phyloP scores from a whole-genome alignment of 1,140 invertebrate genomes.

The Ips nitidus region DNA sequence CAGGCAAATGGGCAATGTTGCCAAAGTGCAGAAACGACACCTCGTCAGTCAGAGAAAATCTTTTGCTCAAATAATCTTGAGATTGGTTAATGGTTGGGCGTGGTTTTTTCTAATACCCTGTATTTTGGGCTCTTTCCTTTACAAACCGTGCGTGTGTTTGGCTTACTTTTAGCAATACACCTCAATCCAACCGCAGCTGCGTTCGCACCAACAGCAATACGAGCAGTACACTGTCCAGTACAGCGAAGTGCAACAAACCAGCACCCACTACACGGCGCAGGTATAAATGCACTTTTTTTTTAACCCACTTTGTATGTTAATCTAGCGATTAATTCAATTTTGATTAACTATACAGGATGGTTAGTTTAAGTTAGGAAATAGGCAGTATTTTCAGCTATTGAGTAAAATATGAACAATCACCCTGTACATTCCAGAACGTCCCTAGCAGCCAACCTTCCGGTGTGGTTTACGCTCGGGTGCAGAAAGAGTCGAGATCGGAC shows the following conservation, averaged over 20 bases:
- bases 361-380: too few species aligned
- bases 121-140: slow-evolving; percentile 2
- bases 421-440: slow-evolving; percentile 17
- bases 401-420: background rate
- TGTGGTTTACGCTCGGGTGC: slow-evolving; percentile 50
- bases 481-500: slow-evolving; percentile 47
- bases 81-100: background rate
- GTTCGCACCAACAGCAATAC: slow-evolving; percentile 38
- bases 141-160: slow-evolving; percentile 20
- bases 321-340: background rate
- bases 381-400: too few species aligned
- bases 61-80: too few species aligned
- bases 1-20: too few species aligned
- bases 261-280: slow-evolving; percentile 32
- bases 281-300: background rate
- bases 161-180: slow-evolving; percentile 32
- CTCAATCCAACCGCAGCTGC: slow-evolving; percentile 29
- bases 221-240: slow-evolving; percentile 45
- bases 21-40: too few species aligned
- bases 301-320: background rate
- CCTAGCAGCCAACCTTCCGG: slow-evolving; percentile 34
- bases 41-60: too few species aligned
- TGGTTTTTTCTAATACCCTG: background rate
- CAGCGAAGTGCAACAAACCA: slow-evolving; percentile 42
- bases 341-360: background rate